Evolutionary conservation across 2,888 invertebrate species (phyloP).

Genomic region (Girardia tigrina): DNA sequence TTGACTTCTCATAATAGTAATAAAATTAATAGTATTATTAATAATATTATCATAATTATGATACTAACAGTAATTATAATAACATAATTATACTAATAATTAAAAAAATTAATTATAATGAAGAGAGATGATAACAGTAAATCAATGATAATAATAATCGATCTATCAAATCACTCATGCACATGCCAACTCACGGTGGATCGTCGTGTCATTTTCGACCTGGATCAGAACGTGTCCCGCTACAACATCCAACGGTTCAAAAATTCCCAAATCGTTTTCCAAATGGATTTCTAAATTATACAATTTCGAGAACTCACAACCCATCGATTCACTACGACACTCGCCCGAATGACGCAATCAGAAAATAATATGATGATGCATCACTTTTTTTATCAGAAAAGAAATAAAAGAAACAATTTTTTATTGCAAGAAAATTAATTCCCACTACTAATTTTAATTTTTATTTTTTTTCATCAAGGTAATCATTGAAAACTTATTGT

Average conservation of each 20-base stretch:
- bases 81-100: too few relatives aligned
- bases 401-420: too few relatives aligned
- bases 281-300: constrained; percentile 33
- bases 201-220: constrained; percentile 29
- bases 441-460: neutral
- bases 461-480: neutral
- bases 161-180: too few relatives aligned
- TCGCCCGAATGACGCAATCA: neutral
- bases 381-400: too few relatives aligned
- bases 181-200: constrained; percentile 32
- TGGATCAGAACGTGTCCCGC: constrained; percentile 30
- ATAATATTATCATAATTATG: too few relatives aligned
- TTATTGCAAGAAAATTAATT: neutral
- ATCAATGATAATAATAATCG: too few relatives aligned
- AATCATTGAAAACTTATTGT: neutral
- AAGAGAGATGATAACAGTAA: too few relatives aligned
- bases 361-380: neutral
- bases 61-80: too few relatives aligned
- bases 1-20: too few relatives aligned
- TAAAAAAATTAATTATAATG: too few relatives aligned
- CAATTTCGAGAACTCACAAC: constrained; percentile 33
- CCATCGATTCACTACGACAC: constrained; percentile 21
- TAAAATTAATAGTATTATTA: too few relatives aligned
- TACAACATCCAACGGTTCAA: constrained; percentile 28
- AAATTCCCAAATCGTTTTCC: constrained; percentile 31